These are phyloP conservation scores for Pagetopsis macropterus DNA, from an alignment of 2,797 vertebrate genomes.

Conservation along the genomic window DNA sequence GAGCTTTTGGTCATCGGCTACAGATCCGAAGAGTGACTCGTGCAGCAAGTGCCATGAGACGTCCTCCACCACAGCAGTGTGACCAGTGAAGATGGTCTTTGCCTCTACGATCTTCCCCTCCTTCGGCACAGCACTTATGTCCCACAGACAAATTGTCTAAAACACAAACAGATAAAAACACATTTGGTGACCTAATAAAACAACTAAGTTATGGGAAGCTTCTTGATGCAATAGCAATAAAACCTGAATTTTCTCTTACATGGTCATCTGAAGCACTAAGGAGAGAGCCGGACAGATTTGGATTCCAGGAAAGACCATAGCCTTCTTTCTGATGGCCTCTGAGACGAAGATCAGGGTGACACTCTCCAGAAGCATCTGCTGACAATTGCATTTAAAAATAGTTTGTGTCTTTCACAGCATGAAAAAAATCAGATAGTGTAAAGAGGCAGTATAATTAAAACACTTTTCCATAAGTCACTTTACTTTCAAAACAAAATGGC, in stretches of 20 bases:
- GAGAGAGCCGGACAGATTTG: constrained; percentile 92
- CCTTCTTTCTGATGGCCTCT: constrained; percentile 96
- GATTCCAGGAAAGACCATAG: constrained; percentile 96
- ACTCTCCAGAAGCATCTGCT: constrained; percentile 92
- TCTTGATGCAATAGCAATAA: background rate
- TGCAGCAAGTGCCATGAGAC: constrained; percentile 96
- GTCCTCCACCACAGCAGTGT: constrained; percentile 94
- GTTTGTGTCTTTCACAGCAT: background rate
- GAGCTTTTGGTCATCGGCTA: constrained; percentile 95
- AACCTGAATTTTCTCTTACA: constrained; percentile 74
- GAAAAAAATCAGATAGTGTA: background rate
- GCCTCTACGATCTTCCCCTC: constrained; percentile 95
- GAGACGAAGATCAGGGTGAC: constrained; percentile 92
- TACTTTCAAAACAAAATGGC: background rate
- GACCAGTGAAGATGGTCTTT: constrained; percentile 95
- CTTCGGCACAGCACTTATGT: constrained; percentile 93
- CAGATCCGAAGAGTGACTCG: constrained; percentile 94
- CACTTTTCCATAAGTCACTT: background rate
- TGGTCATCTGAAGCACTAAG: constrained; percentile 97
- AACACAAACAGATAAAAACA: background rate
- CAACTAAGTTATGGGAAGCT: background rate
- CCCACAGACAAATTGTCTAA: constrained; percentile 95
- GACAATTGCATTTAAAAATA: background rate
- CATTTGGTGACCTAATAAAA: background rate
- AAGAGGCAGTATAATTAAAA: background rate